A percentile compares a stretch with the other conserved stretches of the same genome.
Evolutionary conservation across 2,797 vertebrate genomes (phyloP).

Genomic region (Remorina albescens): DNA sequence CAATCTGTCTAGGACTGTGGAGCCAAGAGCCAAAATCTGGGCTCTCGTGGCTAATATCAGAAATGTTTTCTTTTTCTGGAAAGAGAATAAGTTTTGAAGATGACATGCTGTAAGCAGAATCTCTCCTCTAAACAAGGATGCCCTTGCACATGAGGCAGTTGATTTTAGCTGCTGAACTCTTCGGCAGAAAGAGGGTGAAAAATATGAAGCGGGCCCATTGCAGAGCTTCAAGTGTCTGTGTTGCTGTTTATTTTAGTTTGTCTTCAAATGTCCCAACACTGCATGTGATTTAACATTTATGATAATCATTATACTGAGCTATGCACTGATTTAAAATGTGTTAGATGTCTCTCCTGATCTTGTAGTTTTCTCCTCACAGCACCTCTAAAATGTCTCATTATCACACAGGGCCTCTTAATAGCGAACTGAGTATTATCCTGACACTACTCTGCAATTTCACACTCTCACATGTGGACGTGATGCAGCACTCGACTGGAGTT

Average conservation of each 20-base stretch:
- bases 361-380: background rate
- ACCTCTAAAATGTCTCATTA: conserved; percentile 17
- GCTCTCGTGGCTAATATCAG: conserved; percentile 6
- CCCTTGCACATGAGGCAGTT: conserved; percentile 60
- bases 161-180: conserved; percentile 64
- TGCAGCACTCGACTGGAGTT: conserved; percentile 22
- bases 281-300: background rate
- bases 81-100: conserved; percentile 41
- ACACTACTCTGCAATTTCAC: conserved; percentile 57
- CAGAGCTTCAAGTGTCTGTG: conserved; percentile 25
- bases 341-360: background rate
- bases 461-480: conserved; percentile 20
- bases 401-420: conserved; percentile 3
- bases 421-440: conserved; percentile 21
- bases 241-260: conserved; percentile 14
- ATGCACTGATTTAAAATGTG: conserved; percentile 6
- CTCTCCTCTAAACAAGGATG: conserved; percentile 51
- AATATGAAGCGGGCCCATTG: conserved; percentile 40
- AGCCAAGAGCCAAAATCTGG: background rate
- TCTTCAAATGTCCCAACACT: background rate
- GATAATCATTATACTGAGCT: background rate
- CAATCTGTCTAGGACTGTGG: conserved; percentile 14
- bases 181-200: conserved; percentile 66
- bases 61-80: conserved; percentile 24
- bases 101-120: conserved; percentile 41